Conservation (phyloP, 2,797 vertebrate genomes). For the Anguilla obscura region DNA sequence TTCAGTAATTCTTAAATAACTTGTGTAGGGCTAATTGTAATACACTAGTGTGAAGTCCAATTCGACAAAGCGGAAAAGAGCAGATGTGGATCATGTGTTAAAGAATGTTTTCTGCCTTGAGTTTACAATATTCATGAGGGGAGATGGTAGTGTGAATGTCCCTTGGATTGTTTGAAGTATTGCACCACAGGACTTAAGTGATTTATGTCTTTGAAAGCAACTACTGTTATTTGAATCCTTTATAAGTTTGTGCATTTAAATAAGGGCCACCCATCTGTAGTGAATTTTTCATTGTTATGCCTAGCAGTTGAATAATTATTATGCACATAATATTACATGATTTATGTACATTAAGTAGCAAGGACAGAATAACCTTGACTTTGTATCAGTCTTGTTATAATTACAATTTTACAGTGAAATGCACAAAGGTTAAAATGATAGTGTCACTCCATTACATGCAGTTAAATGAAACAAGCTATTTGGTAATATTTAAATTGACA, state of each 20-base stretch:
- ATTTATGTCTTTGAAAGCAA: not conserved
- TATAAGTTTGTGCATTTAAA: not conserved
- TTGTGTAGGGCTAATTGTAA: not conserved
- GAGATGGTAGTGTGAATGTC: not conserved
- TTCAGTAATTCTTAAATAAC: not conserved
- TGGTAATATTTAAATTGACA: not conserved
- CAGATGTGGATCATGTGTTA: not conserved
- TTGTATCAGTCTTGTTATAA: not conserved
- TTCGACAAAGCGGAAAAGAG: not conserved
- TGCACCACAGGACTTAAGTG: not conserved
- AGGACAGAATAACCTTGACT: not conserved
- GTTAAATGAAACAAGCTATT: not conserved
- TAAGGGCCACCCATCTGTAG: not conserved
- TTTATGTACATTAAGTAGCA: not conserved
- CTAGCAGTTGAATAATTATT: not conserved
- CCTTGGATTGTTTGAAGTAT: not conserved
- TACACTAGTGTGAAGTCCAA: not conserved
- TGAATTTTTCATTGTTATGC: not conserved
- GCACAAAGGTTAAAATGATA: not conserved
- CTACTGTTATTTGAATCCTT: not conserved
- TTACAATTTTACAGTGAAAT: not conserved
- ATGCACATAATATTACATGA: not conserved
- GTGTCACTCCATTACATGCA: not conserved
- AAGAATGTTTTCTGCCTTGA: not conserved
- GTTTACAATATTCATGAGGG: not conserved